Evolutionary conservation across 2,888 invertebrate species (phyloP).

Genomic region (Axea sp.): DNA sequence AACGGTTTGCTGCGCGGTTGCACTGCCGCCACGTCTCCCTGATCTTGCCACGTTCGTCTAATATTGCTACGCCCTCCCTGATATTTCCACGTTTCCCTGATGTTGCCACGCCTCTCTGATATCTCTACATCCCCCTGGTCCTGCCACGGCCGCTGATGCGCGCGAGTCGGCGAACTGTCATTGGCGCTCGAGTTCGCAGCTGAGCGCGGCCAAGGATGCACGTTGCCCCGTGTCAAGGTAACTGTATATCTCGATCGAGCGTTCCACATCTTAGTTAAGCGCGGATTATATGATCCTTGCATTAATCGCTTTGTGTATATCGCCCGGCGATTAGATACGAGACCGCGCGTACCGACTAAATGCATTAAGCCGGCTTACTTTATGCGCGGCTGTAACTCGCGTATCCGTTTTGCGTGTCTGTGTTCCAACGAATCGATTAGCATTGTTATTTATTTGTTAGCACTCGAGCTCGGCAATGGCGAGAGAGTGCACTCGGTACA

Average conservation of each 20-base stretch:
- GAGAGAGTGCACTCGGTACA: too few relatives aligned
- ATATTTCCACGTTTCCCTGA: too few relatives aligned
- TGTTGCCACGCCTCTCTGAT: too few relatives aligned
- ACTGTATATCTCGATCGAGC: conserved; percentile 59
- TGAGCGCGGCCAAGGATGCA: conserved; percentile 46
- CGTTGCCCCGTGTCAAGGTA: conserved; percentile 55
- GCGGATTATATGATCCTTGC: conserved; percentile 55
- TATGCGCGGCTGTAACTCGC: conserved; percentile 33
- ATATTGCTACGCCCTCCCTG: too few relatives aligned
- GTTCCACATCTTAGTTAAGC: conserved; percentile 61
- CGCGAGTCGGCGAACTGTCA: conserved; percentile 11
- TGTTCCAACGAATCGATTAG: conserved; percentile 45
- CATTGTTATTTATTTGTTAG: conserved; percentile 40
- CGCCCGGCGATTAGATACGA: conserved; percentile 45
- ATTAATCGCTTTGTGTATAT: conserved; percentile 56
- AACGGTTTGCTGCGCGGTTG: too few relatives aligned
- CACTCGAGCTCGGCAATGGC: background rate
- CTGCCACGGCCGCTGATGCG: conserved; percentile 2
- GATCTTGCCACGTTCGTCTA: too few relatives aligned
- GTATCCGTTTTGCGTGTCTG: conserved; percentile 28
- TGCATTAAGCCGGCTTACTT: conserved; percentile 34
- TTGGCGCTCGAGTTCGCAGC: conserved; percentile 10
- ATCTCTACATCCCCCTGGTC: too few relatives aligned
- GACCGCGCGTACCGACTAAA: conserved; percentile 31
- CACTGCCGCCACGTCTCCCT: too few relatives aligned